Conservation (phyloP, 1,140 invertebrate species). For the Ips typographus region DNA sequence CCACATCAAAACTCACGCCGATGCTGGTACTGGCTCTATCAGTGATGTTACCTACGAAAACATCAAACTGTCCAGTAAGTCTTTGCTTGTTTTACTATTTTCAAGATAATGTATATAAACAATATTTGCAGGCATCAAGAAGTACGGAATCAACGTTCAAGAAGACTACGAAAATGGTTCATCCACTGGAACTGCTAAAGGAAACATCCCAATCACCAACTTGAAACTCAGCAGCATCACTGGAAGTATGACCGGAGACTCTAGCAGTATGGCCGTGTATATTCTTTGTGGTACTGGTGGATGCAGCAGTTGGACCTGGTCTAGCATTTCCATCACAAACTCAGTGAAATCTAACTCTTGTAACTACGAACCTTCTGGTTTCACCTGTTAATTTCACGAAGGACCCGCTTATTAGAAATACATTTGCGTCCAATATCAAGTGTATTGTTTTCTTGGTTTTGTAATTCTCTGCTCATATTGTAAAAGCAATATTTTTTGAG, state of each 20-base stretch:
- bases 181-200: slow-evolving; percentile 23
- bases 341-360: slow-evolving; percentile 19
- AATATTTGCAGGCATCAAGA: slow-evolving; percentile 24
- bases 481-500: no score
- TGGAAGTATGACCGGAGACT: slow-evolving; percentile 28
- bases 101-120: background rate
- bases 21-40: slow-evolving; percentile 25
- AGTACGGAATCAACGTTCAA: slow-evolving; percentile 34
- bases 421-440: no score
- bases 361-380: slow-evolving; percentile 23
- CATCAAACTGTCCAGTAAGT: slow-evolving; percentile 28
- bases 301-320: slow-evolving; percentile 32
- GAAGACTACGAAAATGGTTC: slow-evolving; percentile 34
- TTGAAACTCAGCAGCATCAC: slow-evolving; percentile 10
- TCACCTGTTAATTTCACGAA: slow-evolving; percentile 14
- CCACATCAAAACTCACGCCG: slow-evolving; percentile 36
- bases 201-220: slow-evolving; percentile 35
- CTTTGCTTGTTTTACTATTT: background rate
- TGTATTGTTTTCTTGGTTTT: no score
- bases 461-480: no score
- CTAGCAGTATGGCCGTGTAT: slow-evolving; percentile 26
- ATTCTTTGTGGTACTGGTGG: slow-evolving; percentile 31
- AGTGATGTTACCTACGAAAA: slow-evolving; percentile 32
- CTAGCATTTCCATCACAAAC: slow-evolving; percentile 23
- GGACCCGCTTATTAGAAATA: no score